Percentiles rank a stretch among this genome's conserved stretches.
These are phyloP conservation scores for Bos indicus DNA, from an alignment of 2,113 vertebrate species.

Conservation along the genomic window DNA sequence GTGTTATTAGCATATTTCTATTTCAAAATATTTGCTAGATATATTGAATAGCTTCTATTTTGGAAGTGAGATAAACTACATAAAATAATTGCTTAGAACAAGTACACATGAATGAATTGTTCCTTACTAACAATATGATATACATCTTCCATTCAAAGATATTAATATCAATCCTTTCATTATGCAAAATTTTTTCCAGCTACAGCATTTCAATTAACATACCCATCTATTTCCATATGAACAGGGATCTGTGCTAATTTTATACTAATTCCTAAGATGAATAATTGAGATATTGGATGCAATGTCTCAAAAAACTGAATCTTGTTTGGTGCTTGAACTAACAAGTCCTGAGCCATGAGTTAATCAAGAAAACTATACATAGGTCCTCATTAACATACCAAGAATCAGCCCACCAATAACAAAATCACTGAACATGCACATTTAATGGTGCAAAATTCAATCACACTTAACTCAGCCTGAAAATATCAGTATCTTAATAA, in stretches of 20 bases:
- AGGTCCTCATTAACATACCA: conserved; percentile 76
- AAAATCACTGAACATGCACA: conserved; percentile 71
- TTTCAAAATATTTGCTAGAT: conserved; percentile 39
- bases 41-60: conserved; percentile 33
- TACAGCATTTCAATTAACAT: conserved; percentile 71
- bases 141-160: conserved; percentile 67
- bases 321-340: conserved; percentile 76
- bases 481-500: conserved; percentile 68
- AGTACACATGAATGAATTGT: conserved; percentile 45
- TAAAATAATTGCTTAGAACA: conserved; percentile 62
- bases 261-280: conserved; percentile 80
- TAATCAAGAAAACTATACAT: conserved; percentile 79
- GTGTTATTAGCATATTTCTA: neutral
- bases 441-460: conserved; percentile 64
- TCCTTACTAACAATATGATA: conserved; percentile 51
- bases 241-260: conserved; percentile 77
- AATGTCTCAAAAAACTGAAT: conserved; percentile 73
- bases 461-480: conserved; percentile 57
- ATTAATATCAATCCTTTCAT: conserved; percentile 71
- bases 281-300: conserved; percentile 80
- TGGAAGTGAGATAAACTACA: conserved; percentile 46
- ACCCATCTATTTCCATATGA: conserved; percentile 76
- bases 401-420: conserved; percentile 72
- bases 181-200: conserved; percentile 70
- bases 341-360: conserved; percentile 70